Evolutionary conservation across 1,140 invertebrate genomes (phyloP), one percentile per base, ranked within the genome.

Genomic region (Lepidurus packardi): DNA sequence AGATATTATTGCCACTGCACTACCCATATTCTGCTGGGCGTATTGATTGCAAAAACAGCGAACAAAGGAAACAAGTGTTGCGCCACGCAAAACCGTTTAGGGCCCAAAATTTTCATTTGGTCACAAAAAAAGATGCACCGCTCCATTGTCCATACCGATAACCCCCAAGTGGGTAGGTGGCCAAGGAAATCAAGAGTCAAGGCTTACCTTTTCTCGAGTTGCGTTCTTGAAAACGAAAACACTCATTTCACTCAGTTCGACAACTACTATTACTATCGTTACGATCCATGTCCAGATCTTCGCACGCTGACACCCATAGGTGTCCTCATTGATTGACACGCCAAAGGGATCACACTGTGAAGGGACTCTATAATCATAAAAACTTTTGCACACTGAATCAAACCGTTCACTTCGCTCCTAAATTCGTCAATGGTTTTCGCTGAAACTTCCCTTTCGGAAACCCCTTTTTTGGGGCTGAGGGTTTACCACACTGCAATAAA

Each of bases 281-380:
- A 65, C 21, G 53, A 65, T 65, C 53, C 53, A 65, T 65, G 53
- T 65, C 53, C 53, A 65, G 53, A 65, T 65, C 16, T 65, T 65
- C 53, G 53, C 21, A 65, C 16, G 5, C n/a, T 65, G 53, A 65
- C 53, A 65, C 53, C 53, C 21, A 65, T n/a, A 65, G 53, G 53
- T 65, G 53, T 65, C 53, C 53, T 65, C 53, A 65, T 21, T 65
- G 53, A 65, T 65, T 21, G 53, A 21, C 53, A 65, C 53, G 53
- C 21, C 45, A 13, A 65, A 16, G 53, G 53, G 53, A 65, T 65
- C 53, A 65, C 53, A 65, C 53, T 11, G 13, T 21, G 53, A 65
- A 65, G 53, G 53, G 53, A 65, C 53, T 65, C 53, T n/a, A 65
- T 65, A 65, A 65, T 21, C 53, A 65, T 65, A 65, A 65, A 65